Percentiles rank a stretch among this genome's conserved stretches.
These are phyloP conservation scores for Crotalus tigris DNA, from an alignment of 2,113 vertebrate genomes.

Conservation along the genomic window DNA sequence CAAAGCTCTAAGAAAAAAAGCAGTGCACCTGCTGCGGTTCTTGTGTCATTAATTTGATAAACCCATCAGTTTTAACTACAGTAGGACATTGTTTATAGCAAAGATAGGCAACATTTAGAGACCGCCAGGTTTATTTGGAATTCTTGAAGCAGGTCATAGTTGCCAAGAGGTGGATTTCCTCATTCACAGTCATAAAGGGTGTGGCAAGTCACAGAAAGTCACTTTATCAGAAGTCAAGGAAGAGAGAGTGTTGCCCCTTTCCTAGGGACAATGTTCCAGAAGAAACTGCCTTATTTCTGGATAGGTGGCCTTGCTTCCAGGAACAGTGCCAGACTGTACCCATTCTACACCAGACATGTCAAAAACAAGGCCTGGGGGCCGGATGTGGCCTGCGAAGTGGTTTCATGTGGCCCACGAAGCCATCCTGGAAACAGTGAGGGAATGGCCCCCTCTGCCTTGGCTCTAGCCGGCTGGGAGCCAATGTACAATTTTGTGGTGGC, in stretches of 20 bases:
- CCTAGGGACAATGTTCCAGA: neutral
- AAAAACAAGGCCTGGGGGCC: too few relatives aligned
- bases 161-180: neutral
- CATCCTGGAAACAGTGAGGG: too few relatives aligned
- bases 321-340: neutral
- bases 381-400: too few relatives aligned
- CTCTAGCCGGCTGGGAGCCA: too few relatives aligned
- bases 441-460: too few relatives aligned
- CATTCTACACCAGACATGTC: neutral
- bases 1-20: neutral
- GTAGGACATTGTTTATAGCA: neutral
- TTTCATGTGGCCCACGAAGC: too few relatives aligned
- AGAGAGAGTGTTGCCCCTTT: neutral
- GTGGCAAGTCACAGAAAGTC: neutral
- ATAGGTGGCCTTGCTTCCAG: neutral
- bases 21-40: neutral
- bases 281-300: neutral
- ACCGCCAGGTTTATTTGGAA: neutral
- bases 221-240: neutral
- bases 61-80: neutral
- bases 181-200: neutral
- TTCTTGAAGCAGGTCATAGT: neutral
- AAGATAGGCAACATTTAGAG: neutral
- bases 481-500: too few relatives aligned
- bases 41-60: neutral